These are phyloP conservation scores for Sceloporus tristichus DNA, from an alignment of 2,113 vertebrate genomes.

Conservation along the genomic window DNA sequence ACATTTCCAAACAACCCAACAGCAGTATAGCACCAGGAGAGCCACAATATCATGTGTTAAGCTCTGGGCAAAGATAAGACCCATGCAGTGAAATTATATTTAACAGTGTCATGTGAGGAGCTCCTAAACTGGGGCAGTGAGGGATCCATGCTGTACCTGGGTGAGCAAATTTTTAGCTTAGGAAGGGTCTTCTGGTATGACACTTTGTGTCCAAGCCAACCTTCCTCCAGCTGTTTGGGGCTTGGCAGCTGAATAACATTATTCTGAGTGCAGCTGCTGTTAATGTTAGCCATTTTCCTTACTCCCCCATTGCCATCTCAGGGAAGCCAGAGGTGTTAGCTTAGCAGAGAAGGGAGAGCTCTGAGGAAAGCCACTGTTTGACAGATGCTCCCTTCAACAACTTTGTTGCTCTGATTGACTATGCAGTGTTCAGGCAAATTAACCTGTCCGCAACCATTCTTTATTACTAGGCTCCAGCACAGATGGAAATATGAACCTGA, in stretches of 20 bases:
- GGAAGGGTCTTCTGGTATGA: conserved; percentile 55
- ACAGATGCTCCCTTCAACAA: conserved; percentile 75
- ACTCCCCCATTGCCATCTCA: conserved; percentile 56
- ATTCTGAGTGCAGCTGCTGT: conserved; percentile 71
- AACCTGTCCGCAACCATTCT: conserved; percentile 77
- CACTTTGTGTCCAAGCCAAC: conserved; percentile 46
- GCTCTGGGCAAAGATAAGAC: no score
- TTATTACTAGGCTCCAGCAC: conserved; percentile 70
- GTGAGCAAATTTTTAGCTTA: conserved; percentile 64
- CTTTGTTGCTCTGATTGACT: conserved; percentile 76
- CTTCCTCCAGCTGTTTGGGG: conserved; percentile 68
- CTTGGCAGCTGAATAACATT: conserved; percentile 51
- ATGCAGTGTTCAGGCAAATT: conserved; percentile 78
- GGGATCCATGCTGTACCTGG: conserved; percentile 58
- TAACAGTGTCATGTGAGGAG: no score
- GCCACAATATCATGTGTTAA: no score
- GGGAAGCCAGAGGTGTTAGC: conserved; percentile 61
- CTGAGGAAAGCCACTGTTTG: conserved; percentile 64
- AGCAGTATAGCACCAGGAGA: no score
- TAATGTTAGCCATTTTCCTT: conserved; percentile 56
- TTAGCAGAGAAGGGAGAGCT: conserved; percentile 59
- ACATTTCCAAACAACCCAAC: no score
- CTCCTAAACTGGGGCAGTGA: no score
- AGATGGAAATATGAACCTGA: conserved; percentile 78
- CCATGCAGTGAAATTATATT: no score